A percentile compares a stretch with the other conserved stretches of the same genome.
Conservation (phyloP, 2,797 vertebrate genomes). For the Gadopsis bispinosus region DNA sequence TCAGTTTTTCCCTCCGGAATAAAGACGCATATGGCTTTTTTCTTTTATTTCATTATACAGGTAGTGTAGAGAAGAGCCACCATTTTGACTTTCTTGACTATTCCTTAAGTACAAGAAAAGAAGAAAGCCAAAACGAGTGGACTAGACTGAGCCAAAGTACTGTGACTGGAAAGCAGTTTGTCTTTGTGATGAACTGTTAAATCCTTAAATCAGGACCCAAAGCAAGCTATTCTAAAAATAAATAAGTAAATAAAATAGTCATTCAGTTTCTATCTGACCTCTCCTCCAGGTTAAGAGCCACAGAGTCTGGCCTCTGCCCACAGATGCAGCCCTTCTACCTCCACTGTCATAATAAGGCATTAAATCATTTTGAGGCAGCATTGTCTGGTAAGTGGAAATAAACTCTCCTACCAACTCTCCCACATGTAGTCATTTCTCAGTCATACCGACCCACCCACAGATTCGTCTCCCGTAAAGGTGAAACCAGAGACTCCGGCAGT, state of each 20-base stretch:
- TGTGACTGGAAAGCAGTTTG: conserved; percentile 53
- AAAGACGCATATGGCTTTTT: not conserved
- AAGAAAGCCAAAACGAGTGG: conserved; percentile 9
- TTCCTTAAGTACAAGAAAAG: not conserved
- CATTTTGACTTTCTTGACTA: not conserved
- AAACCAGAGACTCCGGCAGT: conserved; percentile 57
- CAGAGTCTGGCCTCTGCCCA: conserved; percentile 63
- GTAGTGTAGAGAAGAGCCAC: not conserved
- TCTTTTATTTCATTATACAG: conserved; percentile 1
- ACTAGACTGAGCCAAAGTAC: conserved; percentile 36
- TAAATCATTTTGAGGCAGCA: conserved; percentile 61
- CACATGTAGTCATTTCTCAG: conserved; percentile 61
- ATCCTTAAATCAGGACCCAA: conserved; percentile 48
- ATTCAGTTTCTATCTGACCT: conserved; percentile 33
- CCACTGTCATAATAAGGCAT: conserved; percentile 66
- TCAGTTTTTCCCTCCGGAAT: not conserved
- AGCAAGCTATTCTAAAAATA: conserved; percentile 51
- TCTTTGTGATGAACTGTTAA: conserved; percentile 62
- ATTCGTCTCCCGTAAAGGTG: conserved; percentile 61
- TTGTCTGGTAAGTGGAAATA: conserved; percentile 67
- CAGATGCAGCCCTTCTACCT: conserved; percentile 55
- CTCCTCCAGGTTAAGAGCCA: conserved; percentile 66
- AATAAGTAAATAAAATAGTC: conserved; percentile 27
- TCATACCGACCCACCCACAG: conserved; percentile 70
- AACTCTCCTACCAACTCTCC: conserved; percentile 64